These are phyloP conservation scores for Macrosiphum euphorbiae DNA, from an alignment of 2,888 invertebrate species.

Conservation along the genomic window DNA sequence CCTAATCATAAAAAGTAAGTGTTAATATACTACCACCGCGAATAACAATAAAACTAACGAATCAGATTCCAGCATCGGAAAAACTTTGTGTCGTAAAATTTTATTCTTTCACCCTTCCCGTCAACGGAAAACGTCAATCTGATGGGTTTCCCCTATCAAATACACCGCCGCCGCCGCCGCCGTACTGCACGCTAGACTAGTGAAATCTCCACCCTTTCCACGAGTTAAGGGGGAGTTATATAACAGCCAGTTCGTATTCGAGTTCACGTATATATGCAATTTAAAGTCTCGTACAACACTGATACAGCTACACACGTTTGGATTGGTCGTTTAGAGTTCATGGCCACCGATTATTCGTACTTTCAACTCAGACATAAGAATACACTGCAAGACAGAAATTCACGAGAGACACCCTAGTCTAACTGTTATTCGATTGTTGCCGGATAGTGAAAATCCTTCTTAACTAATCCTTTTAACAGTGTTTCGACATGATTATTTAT, in stretches of 20 bases:
- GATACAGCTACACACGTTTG: background rate
- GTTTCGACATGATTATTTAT: background rate
- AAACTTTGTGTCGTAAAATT: conserved; percentile 22
- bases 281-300: background rate
- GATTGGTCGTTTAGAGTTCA: conserved; percentile 53
- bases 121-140: background rate
- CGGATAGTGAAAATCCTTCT: background rate
- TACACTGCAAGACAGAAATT: background rate
- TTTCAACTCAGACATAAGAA: conserved; percentile 41
- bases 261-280: conserved; percentile 25
- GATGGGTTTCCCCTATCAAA: conserved; percentile 13
- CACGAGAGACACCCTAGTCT: background rate
- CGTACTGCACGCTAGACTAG: conserved; percentile 4
- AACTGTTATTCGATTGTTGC: background rate
- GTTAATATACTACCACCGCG: conserved; percentile 12
- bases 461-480: background rate
- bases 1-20: conserved; percentile 17
- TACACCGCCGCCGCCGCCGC: background rate
- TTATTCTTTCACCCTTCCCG: background rate
- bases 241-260: conserved; percentile 44
- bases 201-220: background rate
- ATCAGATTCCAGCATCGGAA: conserved; percentile 1
- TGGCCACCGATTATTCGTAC: conserved; percentile 47
- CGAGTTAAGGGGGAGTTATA: background rate
- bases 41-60: conserved; percentile 44